Base-by-base conservation (phyloP, 2,797 vertebrate genomes). In the Gastrophryne carolinensis region DNA sequence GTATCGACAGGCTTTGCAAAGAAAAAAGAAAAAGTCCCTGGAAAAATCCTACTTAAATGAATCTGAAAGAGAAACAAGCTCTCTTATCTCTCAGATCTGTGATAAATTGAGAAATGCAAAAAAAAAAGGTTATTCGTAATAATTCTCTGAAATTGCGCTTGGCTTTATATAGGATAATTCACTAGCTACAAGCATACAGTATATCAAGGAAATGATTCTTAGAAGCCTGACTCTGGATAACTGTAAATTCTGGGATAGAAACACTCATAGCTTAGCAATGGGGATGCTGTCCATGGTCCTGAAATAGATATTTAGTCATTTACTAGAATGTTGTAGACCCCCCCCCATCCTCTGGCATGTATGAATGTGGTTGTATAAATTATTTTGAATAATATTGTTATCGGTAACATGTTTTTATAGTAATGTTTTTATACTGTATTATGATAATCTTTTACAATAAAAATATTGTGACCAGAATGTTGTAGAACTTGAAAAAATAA, bases 261-360 rank as follows among this genome's bases (percentile, higher is more conserved):
- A n/a, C n/a, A n/a, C n/a, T n/a, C n/a, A n/a, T n/a, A n/a, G n/a
- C n/a, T n/a, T n/a, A n/a, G n/a, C n/a, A n/a, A n/a, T n/a, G n/a
- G n/a, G n/a, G n/a, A n/a, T 7, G 26, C 66, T 77, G 27, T 77
- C 74, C 67, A 35, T 13, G 73, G 58, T 77, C 47, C 74, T 77
- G 67, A 49, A 73, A 24, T 56, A 37, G n/a, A 47, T 37, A 19
- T 30, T 10, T 1, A 1, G 62, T 2, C 26, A 41, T 15, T 29
- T 41, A 27, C 1, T 54, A n/a, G 15, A 44, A 15, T 37, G 23
- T 39, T 19, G n/a, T n/a, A n/a, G n/a, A n/a, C n/a, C n/a, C n/a
- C n/a, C n/a, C n/a, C n/a, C n/a, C n/a, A n/a, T n/a, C n/a, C n/a
- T n/a, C n/a, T n/a, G n/a, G n/a, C n/a, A n/a, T n/a, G n/a, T n/a